Evolutionary conservation across 2,113 vertebrate species (phyloP).

Genomic region (Isichthys henryi): DNA sequence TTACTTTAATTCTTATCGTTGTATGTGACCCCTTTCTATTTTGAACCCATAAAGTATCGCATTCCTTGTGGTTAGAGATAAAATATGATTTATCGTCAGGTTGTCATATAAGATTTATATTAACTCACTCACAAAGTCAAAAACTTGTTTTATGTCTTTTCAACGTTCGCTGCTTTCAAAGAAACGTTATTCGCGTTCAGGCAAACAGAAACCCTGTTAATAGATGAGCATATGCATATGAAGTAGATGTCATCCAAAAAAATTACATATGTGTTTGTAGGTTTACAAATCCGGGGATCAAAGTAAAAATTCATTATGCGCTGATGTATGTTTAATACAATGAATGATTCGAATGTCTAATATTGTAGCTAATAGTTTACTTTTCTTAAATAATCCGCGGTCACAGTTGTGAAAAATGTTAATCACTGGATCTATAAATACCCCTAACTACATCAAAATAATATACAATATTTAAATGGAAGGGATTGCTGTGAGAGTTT

Average conservation of each 20-base stretch:
- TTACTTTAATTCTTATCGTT: neutral
- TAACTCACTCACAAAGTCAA: neutral
- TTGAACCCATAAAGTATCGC: neutral
- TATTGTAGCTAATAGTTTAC: neutral
- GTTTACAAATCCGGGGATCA: neutral
- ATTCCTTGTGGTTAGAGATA: neutral
- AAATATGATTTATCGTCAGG: neutral
- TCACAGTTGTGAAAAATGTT: neutral
- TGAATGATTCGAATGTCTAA: neutral
- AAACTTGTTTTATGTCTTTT: neutral
- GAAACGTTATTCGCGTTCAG: neutral
- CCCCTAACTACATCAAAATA: neutral
- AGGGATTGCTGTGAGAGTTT: neutral
- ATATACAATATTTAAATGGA: neutral
- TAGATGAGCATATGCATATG: neutral
- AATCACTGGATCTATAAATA: neutral
- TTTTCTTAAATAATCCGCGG: neutral
- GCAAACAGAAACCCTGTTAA: neutral
- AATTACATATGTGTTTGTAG: neutral
- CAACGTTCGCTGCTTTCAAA: neutral
- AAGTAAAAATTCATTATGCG: neutral
- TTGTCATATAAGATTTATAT: neutral
- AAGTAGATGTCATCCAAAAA: neutral
- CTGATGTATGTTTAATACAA: neutral
- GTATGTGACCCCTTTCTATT: neutral